A percentile compares a stretch with the other conserved stretches of the same genome.
Conservation (phyloP, 2,113 vertebrate genomes). For the Eulemur rufifrons region DNA sequence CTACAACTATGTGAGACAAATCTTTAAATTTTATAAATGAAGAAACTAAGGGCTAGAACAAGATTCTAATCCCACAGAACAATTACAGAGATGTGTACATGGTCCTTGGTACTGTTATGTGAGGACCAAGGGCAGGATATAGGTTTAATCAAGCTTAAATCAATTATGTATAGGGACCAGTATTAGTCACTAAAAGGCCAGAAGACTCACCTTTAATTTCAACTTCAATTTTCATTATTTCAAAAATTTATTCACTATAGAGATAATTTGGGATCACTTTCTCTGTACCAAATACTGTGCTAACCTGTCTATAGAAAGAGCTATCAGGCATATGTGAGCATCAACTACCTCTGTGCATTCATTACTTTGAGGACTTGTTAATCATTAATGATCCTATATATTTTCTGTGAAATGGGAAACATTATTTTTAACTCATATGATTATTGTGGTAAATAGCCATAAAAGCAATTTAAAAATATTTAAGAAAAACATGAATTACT, state of each 20-base stretch:
- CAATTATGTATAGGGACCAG: not conserved
- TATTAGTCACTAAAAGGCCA: not conserved
- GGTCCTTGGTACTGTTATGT: not conserved
- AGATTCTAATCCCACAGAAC: not conserved
- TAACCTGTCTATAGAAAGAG: not conserved
- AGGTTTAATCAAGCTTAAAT: not conserved
- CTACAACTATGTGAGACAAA: not conserved
- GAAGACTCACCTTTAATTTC: not conserved
- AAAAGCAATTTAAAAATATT: conserved; percentile 43
- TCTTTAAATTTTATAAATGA: not conserved
- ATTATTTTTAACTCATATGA: not conserved
- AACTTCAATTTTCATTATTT: not conserved
- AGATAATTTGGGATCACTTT: not conserved
- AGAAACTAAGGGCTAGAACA: not conserved
- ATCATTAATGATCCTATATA: not conserved
- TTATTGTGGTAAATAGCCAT: conserved; percentile 17
- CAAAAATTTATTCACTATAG: not conserved
- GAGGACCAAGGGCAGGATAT: not conserved
- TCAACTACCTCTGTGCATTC: not conserved
- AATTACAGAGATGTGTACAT: not conserved
- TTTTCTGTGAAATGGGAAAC: not conserved
- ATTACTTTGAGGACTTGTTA: not conserved
- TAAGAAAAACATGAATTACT: not conserved
- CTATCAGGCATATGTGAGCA: not conserved
- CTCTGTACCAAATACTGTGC: not conserved